Conservation (phyloP, 1,140 invertebrate species). For the Pristionchus pacificus region DNA sequence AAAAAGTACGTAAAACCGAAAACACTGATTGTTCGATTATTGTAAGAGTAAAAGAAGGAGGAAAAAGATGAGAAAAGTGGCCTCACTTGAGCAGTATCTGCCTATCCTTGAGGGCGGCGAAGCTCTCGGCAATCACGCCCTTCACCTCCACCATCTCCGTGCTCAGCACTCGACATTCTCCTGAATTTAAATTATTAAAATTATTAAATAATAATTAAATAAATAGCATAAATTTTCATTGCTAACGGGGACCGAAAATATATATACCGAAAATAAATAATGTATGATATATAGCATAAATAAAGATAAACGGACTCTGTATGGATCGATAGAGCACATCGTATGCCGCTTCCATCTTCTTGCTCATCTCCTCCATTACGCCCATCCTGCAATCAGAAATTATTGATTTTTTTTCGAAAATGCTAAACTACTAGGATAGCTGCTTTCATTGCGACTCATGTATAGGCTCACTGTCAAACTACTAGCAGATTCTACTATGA, state of each 20-base stretch:
- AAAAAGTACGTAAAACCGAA: no score
- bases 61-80: neutral
- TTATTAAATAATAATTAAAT: constrained; percentile 23
- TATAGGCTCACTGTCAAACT: no score
- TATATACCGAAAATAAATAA: constrained; percentile 10
- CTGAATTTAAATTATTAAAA: constrained; percentile 27
- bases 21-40: no score
- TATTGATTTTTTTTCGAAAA: no score
- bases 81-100: constrained; percentile 32
- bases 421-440: no score
- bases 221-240: neutral
- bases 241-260: constrained; percentile 10
- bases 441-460: no score
- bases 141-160: constrained; percentile 55
- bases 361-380: constrained; percentile 37
- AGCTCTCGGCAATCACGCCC: constrained; percentile 41
- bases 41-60: neutral
- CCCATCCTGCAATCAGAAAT: constrained; percentile 43
- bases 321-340: constrained; percentile 41
- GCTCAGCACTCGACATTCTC: constrained; percentile 53
- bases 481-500: no score
- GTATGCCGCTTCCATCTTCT: constrained; percentile 44
- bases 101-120: constrained; percentile 42
- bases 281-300: constrained; percentile 15
- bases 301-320: constrained; percentile 36